Percentiles rank a stretch among this genome's conserved stretches.
Conservation (phyloP, 2,113 vertebrate genomes). For the Hyperoodon ampullatus region DNA sequence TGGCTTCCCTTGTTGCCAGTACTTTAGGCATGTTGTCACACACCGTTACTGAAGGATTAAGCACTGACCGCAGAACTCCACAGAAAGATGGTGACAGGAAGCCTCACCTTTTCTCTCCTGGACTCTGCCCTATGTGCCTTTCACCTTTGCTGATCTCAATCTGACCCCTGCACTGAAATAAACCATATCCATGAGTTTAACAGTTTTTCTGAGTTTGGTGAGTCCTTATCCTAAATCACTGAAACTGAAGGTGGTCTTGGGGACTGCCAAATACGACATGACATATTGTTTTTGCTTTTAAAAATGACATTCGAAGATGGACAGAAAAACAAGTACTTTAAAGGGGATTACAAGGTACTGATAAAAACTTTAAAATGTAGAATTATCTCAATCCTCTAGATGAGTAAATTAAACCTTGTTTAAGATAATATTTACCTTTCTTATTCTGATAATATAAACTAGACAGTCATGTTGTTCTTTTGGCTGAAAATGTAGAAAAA, state of each 20-base stretch:
- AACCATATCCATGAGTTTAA: background rate
- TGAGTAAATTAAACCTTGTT: background rate
- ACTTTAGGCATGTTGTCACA: background rate
- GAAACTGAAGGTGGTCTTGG: background rate
- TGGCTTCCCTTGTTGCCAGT: background rate
- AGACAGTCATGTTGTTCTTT: background rate
- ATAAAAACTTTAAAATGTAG: background rate
- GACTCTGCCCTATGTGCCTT: background rate
- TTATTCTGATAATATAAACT: background rate
- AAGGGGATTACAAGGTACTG: background rate
- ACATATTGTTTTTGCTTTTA: background rate
- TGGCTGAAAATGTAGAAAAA: background rate
- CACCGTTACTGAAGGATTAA: background rate
- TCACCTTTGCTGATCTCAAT: background rate
- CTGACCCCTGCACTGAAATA: background rate
- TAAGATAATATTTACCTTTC: background rate
- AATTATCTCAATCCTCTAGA: background rate
- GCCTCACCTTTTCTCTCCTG: background rate
- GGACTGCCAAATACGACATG: background rate
- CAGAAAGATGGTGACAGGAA: background rate
- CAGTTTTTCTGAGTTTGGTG: background rate
- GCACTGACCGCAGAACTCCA: background rate
- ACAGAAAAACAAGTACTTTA: background rate
- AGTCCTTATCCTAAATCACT: background rate
- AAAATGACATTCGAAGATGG: background rate